A percentile compares a stretch with the other conserved stretches of the same genome.
phyloP scores from a whole-genome alignment of 2,888 invertebrate genomes.

The Anarsia innoxiella region DNA sequence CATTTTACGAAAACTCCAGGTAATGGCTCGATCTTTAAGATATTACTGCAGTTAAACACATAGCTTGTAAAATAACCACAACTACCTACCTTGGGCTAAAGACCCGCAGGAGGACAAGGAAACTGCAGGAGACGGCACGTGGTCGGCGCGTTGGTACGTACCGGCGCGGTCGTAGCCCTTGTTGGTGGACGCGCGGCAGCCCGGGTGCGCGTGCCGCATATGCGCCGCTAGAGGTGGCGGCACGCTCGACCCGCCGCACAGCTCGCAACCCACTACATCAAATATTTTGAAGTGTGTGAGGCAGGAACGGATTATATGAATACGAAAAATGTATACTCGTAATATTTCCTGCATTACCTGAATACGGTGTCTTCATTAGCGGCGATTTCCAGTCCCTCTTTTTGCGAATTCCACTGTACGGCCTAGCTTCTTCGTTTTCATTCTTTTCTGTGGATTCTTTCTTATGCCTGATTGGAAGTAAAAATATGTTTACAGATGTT shows the following conservation, averaged over 20 bases:
- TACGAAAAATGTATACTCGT: no score
- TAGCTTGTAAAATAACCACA: no score
- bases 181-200: constrained; percentile 89
- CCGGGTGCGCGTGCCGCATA: constrained; percentile 92
- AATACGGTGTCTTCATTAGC: constrained; percentile 38
- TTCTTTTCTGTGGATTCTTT: constrained; percentile 37
- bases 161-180: constrained; percentile 96
- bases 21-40: no score
- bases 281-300: no score
- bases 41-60: no score
- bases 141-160: constrained; percentile 82
- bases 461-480: constrained; percentile 30
- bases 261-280: constrained; percentile 81
- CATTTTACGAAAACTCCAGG: no score
- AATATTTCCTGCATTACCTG: no score
- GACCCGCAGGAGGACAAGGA: constrained; percentile 45
- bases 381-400: constrained; percentile 43
- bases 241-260: constrained; percentile 83
- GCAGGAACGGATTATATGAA: no score
- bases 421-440: constrained; percentile 39
- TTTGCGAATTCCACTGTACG: constrained; percentile 37
- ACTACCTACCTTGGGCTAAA: constrained; percentile 41
- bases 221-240: constrained; percentile 91
- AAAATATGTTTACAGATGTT: no score
- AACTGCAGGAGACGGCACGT: constrained; percentile 27